Evolutionary conservation across 2,797 vertebrate species (phyloP), one percentile per base, ranked within the genome.

Genomic region (Argyrosomus regius): DNA sequence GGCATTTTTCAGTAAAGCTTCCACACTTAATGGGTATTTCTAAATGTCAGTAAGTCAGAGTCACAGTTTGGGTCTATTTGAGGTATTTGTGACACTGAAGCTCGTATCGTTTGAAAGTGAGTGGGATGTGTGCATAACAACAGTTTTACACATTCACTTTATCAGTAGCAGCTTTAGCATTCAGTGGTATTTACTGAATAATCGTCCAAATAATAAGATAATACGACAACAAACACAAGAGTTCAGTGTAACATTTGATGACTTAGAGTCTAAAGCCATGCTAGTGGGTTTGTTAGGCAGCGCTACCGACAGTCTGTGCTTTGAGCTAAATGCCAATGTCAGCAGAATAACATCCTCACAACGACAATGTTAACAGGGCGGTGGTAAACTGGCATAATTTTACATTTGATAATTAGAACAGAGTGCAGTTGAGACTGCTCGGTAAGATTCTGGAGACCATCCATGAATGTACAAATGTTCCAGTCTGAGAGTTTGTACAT

Each of bases 271-370:
- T 22, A 46, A 48, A 49, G 20, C 12, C 39, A 45, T n/a, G 24
- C 17, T 53, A 17, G 18, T 1, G 2, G 17, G 46, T 60, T 22
- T 16, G 49, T 53, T 50, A 50, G 46, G n/a, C 49, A 43, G 31
- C 4, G 13, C 17, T 31, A 8, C 24, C 28, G 5, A 41, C 17
- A 28, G 22, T 24, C 8, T 4, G 31, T 26, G 22, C 3, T 26
- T 28, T 28, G 24, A 49, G 4, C 41, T 43, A 12, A 22, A 59
- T 52, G 26, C 43, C 35, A 24, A 18, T 5, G 18, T 28, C 4
- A 61, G 31, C 35, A 72, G 18, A 26, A 14, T 17, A 39, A 66
- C 11, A 66, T 66, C 24, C 39, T 62, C 39, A 73, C 8, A 46
- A 46, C 3, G 20, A 35, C 9, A 35, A 35, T n/a, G 31, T n/a